Base-by-base conservation (phyloP, 2,888 invertebrate genomes). In the Leptinotarsa rubiginosa region DNA sequence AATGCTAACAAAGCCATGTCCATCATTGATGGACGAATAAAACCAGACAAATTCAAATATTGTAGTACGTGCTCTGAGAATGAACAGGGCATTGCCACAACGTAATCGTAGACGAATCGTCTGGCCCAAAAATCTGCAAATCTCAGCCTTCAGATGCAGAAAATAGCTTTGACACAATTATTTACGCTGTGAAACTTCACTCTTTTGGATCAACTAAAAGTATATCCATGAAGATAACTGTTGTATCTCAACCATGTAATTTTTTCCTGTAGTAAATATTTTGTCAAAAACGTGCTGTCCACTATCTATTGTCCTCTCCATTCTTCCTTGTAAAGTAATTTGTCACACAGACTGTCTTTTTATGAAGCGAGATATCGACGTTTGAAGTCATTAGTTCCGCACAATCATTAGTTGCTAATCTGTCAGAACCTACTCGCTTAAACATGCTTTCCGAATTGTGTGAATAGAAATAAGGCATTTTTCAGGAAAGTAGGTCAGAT, bases 351-450 rank as follows among this genome's bases (percentile, higher is more conserved):
- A 20, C 69, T 16, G 47, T 20, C 47, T 56, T 52, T 56, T 69
- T 56, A 69, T 54, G 41, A 20, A 25, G 47, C 56, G n/a, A 56
- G 47, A 56, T 69, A 69, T 69, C 47, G 56, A 69, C 56, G 56
- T 69, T 56, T 56, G 56, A 69, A 69, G 41, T 69, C 56, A 56
- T 69, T 56, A 47, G 56, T 72, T 67, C 20, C 25, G 49, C 67
- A 72, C 66, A 73, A 77, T 78, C 78, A 76, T 78, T 77, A 75
- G 76, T 79, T 78, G 67, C 73, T 77, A 76, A 77, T 79, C 73
- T 76, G 77, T 76, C 79, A 79, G 67, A 52, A 56, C 65, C 69
- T 69, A 73, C 73, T 75, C 74, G 66, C 70, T 74, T 70, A 65
- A 73, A 73, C 70, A 69, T 15, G 52, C n/a, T 47, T 56, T 56